Base-by-base conservation (phyloP, 1,140 invertebrate genomes). In the Holotrichia oblita region DNA sequence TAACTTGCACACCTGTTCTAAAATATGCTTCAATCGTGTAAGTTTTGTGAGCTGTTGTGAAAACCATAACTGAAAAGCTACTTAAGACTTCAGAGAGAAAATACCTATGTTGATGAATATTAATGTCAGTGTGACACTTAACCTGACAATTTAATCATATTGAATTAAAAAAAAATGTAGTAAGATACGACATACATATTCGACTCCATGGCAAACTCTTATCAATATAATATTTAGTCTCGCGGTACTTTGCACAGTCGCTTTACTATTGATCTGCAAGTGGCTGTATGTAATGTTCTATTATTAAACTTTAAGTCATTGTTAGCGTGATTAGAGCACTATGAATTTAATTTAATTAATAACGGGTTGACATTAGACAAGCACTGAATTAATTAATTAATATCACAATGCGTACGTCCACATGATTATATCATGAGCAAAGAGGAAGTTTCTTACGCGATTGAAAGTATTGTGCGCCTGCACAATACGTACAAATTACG, bases 391-490 rank as follows among this genome's bases (percentile, higher is more conserved):
- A 17, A 55, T 55, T 55, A 55, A 55, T 55, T 55, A 55, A 55
- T 17, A 55, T 17, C 14, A 17, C 48, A 55, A 55, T 55, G 6
- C 14, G n/a, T 17, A 55, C 6, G 17, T n/a, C 48, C 48, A 34
- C 27, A 34, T 34, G 48, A 55, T 55, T 55, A n/a, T 17, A 34
- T 34, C 27, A n/a, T 55, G 48, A 55, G 14, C 14, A n/a, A 55
- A 55, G n/a, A 55, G 48, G 48, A 55, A 55, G 48, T 55, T 55
- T 55, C 48, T 55, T 55, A 55, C 48, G n/a, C 48, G 48, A n/a
- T 55, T 55, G 48, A 55, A 55, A 17, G 17, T 55, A 48, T 48
- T 48, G 12, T 12, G 12, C 42, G n/a, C 27, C 10, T 6, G 14
- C 48, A n/a, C 27, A 34, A 34, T 34, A 34, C 27, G 1, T 34